These are phyloP conservation scores for Alcis repandata DNA, from an alignment of 2,888 invertebrate genomes.

Conservation along the genomic window DNA sequence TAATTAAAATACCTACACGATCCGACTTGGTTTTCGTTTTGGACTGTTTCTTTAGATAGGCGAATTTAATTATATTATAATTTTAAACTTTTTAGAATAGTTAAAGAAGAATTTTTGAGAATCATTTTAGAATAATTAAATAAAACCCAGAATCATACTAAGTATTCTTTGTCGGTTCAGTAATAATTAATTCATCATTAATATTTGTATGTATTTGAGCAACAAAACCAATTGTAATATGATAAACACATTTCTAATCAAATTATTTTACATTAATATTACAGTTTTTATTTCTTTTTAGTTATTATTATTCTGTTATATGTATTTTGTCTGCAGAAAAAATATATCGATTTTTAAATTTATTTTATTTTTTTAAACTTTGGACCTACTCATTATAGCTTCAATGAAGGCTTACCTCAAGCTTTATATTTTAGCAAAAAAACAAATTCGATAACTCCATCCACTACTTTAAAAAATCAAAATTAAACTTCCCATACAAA, in stretches of 20 bases:
- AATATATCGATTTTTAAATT: constrained; percentile 42
- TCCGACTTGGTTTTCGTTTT: no score
- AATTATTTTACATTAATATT: background rate
- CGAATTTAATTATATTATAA: no score
- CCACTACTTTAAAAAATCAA: constrained; percentile 79
- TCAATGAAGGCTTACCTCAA: constrained; percentile 77
- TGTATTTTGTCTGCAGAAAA: background rate
- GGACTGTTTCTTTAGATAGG: no score
- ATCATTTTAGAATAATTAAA: no score
- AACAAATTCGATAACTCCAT: constrained; percentile 74
- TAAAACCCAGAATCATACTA: no score
- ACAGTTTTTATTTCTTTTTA: background rate
- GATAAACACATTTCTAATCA: background rate
- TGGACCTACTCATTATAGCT: constrained; percentile 72
- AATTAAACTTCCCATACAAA: constrained; percentile 84
- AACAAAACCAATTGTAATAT: no score
- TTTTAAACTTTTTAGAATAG: no score
- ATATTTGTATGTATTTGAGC: no score
- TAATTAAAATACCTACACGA: no score
- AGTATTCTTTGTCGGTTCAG: no score
- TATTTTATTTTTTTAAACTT: constrained; percentile 58
- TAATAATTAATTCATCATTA: no score
- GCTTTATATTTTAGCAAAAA: constrained; percentile 80
- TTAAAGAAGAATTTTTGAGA: no score
- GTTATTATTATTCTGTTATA: background rate